A percentile compares a stretch with the other conserved stretches of the same genome.
These are phyloP conservation scores for Cephalopachus bancanus DNA, from an alignment of 2,797 vertebrate genomes.

Conservation along the genomic window DNA sequence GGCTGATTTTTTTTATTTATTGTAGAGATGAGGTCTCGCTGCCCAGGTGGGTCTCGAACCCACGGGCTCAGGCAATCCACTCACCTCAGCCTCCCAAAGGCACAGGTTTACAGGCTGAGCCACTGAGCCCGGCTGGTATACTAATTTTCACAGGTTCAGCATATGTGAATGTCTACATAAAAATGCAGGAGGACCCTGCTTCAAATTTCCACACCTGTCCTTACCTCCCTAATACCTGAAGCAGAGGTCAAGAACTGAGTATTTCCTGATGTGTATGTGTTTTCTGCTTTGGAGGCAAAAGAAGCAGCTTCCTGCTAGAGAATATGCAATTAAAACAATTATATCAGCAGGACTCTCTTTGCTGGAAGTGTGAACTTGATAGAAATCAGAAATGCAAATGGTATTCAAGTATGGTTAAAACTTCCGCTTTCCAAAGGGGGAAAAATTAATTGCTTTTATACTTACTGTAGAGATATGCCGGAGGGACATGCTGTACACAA, in stretches of 20 bases:
- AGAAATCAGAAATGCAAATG: slow-evolving; percentile 86
- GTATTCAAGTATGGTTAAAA: slow-evolving; percentile 79
- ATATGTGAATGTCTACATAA: slow-evolving; percentile 19
- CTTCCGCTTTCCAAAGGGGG: slow-evolving; percentile 80
- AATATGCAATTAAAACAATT: slow-evolving; percentile 81
- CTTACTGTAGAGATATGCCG: slow-evolving; percentile 82
- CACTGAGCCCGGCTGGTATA: too few species aligned
- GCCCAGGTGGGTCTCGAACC: too few species aligned
- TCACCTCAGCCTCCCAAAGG: too few species aligned
- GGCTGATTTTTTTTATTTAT: too few species aligned
- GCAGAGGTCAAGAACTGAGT: not conserved
- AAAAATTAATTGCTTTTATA: slow-evolving; percentile 85
- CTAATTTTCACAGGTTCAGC: slow-evolving; percentile 67
- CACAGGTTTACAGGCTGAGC: too few species aligned
- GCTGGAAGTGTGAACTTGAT: slow-evolving; percentile 83
- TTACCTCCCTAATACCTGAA: slow-evolving; percentile 50
- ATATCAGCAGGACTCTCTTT: slow-evolving; percentile 83
- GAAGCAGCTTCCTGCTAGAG: slow-evolving; percentile 63
- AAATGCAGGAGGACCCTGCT: not conserved
- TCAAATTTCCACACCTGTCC: slow-evolving; percentile 24
- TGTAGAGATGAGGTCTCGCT: too few species aligned
- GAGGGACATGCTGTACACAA: slow-evolving; percentile 79
- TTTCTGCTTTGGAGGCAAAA: slow-evolving; percentile 67
- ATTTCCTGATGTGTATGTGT: slow-evolving; percentile 18
- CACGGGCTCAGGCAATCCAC: too few species aligned